Conservation (phyloP, 2,797 vertebrate genomes). For the Florisuga fusca region DNA sequence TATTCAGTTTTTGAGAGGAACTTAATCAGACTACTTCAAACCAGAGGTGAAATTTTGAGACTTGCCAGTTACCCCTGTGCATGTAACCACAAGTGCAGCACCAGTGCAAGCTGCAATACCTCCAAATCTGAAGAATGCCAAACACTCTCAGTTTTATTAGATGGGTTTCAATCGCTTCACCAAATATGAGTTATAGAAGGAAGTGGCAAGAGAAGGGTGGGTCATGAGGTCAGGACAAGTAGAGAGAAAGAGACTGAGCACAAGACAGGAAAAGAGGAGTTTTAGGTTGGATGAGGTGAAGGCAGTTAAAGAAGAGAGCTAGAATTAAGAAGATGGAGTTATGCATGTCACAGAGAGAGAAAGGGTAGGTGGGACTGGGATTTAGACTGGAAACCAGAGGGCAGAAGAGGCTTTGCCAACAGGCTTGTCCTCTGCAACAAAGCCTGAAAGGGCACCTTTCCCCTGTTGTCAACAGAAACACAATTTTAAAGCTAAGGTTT, state of each 20-base stretch:
- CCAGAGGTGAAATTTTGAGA: neutral
- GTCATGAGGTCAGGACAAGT: neutral
- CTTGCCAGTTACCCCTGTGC: neutral
- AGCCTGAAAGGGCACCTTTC: neutral
- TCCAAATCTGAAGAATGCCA: neutral
- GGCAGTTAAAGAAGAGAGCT: neutral
- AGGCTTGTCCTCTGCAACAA: neutral
- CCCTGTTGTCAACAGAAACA: neutral
- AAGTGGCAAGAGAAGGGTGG: neutral
- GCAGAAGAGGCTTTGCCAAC: neutral
- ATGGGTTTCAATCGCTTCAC: neutral
- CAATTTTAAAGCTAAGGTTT: neutral
- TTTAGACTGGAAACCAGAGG: neutral
- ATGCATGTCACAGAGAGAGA: fast-evolving
- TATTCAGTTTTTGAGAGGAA: neutral
- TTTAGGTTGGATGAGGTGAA: neutral
- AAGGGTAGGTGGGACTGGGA: neutral
- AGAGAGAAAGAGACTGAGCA: neutral
- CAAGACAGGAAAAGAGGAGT: neutral
- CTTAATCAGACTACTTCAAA: neutral
- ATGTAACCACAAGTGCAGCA: neutral
- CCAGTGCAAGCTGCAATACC: neutral
- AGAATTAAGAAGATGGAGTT: neutral
- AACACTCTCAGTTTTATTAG: neutral
- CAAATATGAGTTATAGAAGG: neutral